phyloP scores from a whole-genome alignment of 2,888 invertebrate species.

The Isotomurus palustris region DNA sequence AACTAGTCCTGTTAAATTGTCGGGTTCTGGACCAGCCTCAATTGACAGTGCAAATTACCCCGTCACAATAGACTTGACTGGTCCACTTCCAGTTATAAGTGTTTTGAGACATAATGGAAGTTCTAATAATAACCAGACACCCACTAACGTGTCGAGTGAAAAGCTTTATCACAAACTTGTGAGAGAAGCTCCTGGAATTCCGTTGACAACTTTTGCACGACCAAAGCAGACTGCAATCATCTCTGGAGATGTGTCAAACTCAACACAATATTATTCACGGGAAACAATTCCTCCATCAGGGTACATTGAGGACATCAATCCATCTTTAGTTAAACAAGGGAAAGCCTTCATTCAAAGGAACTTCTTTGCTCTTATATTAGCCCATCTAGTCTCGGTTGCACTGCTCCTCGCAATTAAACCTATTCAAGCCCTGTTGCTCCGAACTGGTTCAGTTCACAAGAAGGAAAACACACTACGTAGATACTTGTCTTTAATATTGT shows the following conservation, averaged over 20 bases:
- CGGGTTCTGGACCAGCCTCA: too few species aligned
- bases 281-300: too few species aligned
- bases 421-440: constrained; percentile 37
- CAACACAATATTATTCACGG: too few species aligned
- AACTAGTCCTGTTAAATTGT: too few species aligned
- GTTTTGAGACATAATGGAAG: background rate
- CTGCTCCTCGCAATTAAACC: constrained; percentile 40
- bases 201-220: background rate
- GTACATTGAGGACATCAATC: constrained; percentile 7
- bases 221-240: background rate
- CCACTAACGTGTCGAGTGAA: background rate
- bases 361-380: constrained; percentile 42
- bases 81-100: constrained; percentile 2
- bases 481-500: constrained; percentile 30
- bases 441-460: constrained; percentile 36
- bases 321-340: constrained; percentile 34
- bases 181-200: constrained; percentile 1
- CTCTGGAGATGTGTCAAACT: background rate
- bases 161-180: constrained; percentile 1
- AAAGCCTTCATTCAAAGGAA: constrained; percentile 35
- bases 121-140: background rate
- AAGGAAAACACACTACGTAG: constrained; percentile 33
- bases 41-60: too few species aligned
- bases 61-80: constrained; percentile 6
- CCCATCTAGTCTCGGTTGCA: constrained; percentile 41